A percentile compares a stretch with the other conserved stretches of the same genome.
These are phyloP conservation scores for Diachrysia chrysitis DNA, from an alignment of 2,888 invertebrate species.

Conservation along the genomic window DNA sequence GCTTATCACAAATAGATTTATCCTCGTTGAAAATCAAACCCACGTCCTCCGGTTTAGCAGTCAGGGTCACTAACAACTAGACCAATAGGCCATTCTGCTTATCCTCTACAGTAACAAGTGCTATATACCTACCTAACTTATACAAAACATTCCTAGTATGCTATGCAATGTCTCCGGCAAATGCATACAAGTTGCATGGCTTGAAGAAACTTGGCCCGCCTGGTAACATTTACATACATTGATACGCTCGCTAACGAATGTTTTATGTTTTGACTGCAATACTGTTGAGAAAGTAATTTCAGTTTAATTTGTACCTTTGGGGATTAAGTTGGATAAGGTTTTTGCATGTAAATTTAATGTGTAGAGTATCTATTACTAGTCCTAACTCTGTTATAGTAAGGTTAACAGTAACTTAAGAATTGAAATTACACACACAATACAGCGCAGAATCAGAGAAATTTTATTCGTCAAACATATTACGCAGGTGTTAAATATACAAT, in stretches of 20 bases:
- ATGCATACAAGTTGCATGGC: slow-evolving; percentile 51
- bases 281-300: not conserved
- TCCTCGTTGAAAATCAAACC: too few species aligned
- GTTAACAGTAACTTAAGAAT: too few species aligned
- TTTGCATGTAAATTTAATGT: not conserved
- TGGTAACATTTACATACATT: slow-evolving; percentile 43
- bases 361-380: too few species aligned
- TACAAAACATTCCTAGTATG: slow-evolving; percentile 36
- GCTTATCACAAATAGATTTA: too few species aligned
- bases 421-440: too few species aligned
- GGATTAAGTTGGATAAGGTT: not conserved
- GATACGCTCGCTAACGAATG: slow-evolving; percentile 24
- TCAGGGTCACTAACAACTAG: too few species aligned
- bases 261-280: slow-evolving; percentile 16
- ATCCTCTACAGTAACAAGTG: slow-evolving; percentile 1
- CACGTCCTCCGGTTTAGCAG: too few species aligned
- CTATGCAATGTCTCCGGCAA: slow-evolving; percentile 29
- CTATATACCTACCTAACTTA: slow-evolving; percentile 17
- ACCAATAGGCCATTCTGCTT: too few species aligned
- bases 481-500: too few species aligned
- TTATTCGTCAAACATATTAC: too few species aligned
- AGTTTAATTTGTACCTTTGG: not conserved
- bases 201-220: slow-evolving; percentile 27
- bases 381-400: too few species aligned
- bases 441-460: too few species aligned